Evolutionary conservation across 2,797 vertebrate genomes (phyloP).

Genomic region (Sebastes taczanowskii): DNA sequence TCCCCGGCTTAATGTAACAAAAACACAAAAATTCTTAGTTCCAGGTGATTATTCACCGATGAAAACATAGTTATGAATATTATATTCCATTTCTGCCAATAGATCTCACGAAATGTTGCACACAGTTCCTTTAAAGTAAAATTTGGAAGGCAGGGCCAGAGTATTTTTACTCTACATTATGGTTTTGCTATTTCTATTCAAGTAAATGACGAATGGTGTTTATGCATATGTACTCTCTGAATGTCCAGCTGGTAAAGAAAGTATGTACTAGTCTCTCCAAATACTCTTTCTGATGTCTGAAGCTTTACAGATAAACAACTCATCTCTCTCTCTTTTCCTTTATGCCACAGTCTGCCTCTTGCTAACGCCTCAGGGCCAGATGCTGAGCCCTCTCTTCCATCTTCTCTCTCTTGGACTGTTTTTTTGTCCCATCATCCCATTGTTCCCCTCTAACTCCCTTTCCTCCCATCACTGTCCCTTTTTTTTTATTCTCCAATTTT

Average conservation of each 20-base stretch:
- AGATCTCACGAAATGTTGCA: no score
- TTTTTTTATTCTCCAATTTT: slow-evolving; percentile 16
- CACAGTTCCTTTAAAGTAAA: background rate
- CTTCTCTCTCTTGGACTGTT: slow-evolving; percentile 26
- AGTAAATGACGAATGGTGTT: background rate
- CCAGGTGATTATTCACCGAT: no score
- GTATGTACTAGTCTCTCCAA: slow-evolving; percentile 13
- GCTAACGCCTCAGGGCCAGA: slow-evolving; percentile 43
- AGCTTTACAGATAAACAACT: slow-evolving; percentile 46
- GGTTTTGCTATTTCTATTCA: background rate
- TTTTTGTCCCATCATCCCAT: slow-evolving; percentile 45
- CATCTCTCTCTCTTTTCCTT: slow-evolving; percentile 2
- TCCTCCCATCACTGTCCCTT: slow-evolving; percentile 5
- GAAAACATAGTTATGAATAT: no score
- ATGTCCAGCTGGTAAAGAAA: background rate
- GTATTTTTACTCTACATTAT: background rate
- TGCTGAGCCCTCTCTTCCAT: slow-evolving; percentile 44
- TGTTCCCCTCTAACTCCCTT: slow-evolving; percentile 30
- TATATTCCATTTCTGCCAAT: no score
- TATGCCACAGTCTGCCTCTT: slow-evolving; percentile 42
- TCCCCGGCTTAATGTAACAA: no score
- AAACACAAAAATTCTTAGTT: no score
- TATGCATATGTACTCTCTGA: background rate
- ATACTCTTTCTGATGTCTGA: slow-evolving; percentile 27
- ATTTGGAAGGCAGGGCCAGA: background rate